Evolutionary conservation across 64 coral and sea anemone species (phyloP).

Genomic region (Montipora sp.): DNA sequence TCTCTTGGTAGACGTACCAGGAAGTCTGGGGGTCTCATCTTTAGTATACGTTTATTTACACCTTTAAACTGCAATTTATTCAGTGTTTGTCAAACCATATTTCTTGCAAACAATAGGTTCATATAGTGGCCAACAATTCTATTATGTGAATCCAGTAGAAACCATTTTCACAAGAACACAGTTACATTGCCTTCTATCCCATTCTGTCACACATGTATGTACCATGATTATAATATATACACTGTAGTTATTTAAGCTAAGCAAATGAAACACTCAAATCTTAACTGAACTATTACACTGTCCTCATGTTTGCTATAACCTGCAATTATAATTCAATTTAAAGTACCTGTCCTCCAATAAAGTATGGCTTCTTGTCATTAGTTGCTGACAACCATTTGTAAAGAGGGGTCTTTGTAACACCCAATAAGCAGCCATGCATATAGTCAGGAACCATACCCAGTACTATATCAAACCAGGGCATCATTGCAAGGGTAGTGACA

Average conservation of each 20-base stretch:
- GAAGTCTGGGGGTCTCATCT: constrained; percentile 74
- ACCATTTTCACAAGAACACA: too few relatives aligned
- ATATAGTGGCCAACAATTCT: too few relatives aligned
- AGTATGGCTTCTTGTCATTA: constrained; percentile 51
- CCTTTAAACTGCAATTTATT: constrained; percentile 34
- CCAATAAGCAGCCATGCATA: constrained; percentile 75
- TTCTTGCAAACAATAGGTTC: too few relatives aligned
- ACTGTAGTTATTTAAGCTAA: too few relatives aligned
- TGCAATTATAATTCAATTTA: too few relatives aligned
- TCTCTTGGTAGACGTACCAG: constrained; percentile 60
- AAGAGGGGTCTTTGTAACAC: constrained; percentile 48
- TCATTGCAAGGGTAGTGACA: constrained; percentile 66
- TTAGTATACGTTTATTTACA: constrained; percentile 53
- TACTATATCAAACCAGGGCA: constrained; percentile 82
- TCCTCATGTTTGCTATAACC: too few relatives aligned
- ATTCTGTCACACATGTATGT: too few relatives aligned
- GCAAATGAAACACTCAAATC: too few relatives aligned
- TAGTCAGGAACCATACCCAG: constrained; percentile 80
- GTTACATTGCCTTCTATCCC: too few relatives aligned
- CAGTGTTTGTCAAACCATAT: not conserved
- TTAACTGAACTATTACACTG: too few relatives aligned
- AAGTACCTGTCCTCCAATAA: constrained; percentile 67
- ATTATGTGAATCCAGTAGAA: too few relatives aligned
- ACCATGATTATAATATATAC: too few relatives aligned
- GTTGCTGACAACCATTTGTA: constrained; percentile 69